phyloP scores from a whole-genome alignment of 2,888 invertebrate species.

The Syrphus vitripennis region DNA sequence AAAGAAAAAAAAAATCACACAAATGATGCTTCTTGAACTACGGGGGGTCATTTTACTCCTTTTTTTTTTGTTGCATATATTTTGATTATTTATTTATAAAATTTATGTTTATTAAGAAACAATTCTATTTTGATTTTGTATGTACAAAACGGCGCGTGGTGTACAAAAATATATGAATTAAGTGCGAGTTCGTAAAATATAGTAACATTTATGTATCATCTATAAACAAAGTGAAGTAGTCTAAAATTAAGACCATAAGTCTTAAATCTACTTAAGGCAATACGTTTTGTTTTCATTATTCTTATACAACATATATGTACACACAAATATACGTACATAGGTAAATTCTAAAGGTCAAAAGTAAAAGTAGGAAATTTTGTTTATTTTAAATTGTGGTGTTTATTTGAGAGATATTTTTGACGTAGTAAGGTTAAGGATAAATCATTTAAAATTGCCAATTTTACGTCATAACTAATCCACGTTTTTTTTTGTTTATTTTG shows the following conservation, averaged over 20 bases:
- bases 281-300: not conserved
- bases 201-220: not conserved
- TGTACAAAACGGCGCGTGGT: not conserved
- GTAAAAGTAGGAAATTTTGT: not conserved
- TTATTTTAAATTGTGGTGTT: not conserved
- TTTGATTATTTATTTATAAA: slow-evolving; percentile 5
- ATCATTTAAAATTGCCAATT: not conserved
- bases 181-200: not conserved
- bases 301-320: too few species aligned
- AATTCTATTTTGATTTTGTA: slow-evolving; percentile 58
- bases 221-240: not conserved
- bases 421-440: slow-evolving; percentile 18
- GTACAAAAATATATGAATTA: not conserved
- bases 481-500: not conserved
- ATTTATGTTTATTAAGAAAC: slow-evolving; percentile 60
- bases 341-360: not conserved
- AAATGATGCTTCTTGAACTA: not conserved
- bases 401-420: slow-evolving; percentile 2
- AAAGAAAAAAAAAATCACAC: not conserved
- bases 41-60: not conserved
- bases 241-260: not conserved
- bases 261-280: not conserved
- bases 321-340: too few species aligned
- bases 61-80: not conserved
- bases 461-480: not conserved